These are phyloP conservation scores for Drosophila meridionalis DNA, from an alignment of 2,888 invertebrate genomes.

Conservation along the genomic window DNA sequence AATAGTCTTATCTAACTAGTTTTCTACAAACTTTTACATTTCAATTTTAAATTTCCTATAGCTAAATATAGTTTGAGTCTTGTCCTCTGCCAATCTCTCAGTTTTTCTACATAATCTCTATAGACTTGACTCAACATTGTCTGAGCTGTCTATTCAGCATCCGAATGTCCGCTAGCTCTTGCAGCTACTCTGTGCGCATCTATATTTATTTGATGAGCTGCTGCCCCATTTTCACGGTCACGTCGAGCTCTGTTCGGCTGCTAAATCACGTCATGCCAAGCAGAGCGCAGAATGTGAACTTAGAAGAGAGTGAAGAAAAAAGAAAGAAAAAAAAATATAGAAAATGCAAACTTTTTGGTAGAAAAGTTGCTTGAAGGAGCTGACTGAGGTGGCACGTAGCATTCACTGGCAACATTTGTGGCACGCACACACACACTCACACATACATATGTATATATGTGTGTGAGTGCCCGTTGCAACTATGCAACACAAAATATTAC, in stretches of 20 bases:
- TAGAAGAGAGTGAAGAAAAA: slow-evolving; percentile 12
- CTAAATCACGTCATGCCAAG: slow-evolving; percentile 66
- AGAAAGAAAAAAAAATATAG: background rate
- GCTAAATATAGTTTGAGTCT: no score
- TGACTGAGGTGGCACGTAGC: slow-evolving; percentile 61
- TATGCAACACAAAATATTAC: slow-evolving; percentile 67
- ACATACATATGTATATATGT: background rate
- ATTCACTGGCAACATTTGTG: slow-evolving; percentile 58
- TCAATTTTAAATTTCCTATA: no score
- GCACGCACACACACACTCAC: background rate
- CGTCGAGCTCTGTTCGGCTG: slow-evolving; percentile 54
- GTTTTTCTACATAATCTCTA: background rate
- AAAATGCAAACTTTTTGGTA: slow-evolving; percentile 30
- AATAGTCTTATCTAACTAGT: no score
- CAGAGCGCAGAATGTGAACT: slow-evolving; percentile 21
- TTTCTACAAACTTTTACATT: no score
- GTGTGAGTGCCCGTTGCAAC: slow-evolving; percentile 27
- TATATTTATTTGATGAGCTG: slow-evolving; percentile 17
- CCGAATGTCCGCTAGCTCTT: slow-evolving; percentile 1
- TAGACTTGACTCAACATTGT: background rate
- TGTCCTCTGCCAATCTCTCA: background rate
- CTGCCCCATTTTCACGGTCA: slow-evolving; percentile 66
- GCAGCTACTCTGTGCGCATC: background rate
- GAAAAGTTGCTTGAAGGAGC: slow-evolving; percentile 25
- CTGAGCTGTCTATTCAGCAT: slow-evolving; percentile 2